phyloP scores from a whole-genome alignment of 2,113 vertebrate species.

The Strigops habroptila region DNA sequence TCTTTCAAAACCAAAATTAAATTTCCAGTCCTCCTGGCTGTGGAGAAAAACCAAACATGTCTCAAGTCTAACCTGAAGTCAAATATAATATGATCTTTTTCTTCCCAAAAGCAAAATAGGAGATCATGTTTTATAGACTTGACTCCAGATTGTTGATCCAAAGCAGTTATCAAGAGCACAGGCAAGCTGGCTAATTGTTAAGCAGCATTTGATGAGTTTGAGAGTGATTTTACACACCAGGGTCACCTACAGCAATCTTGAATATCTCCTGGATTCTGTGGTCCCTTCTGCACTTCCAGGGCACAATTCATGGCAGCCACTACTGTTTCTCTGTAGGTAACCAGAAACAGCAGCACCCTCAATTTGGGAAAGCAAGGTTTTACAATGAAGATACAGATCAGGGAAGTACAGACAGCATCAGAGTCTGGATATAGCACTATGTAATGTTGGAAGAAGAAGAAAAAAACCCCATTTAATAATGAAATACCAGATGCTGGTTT shows the following conservation, averaged over 20 bases:
- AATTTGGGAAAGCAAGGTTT: background rate
- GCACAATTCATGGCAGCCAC: background rate
- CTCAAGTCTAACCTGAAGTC: background rate
- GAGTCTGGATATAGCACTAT: background rate
- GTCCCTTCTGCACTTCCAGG: background rate
- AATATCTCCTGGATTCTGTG: background rate
- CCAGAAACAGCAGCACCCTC: background rate
- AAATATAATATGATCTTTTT: background rate
- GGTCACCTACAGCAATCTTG: background rate
- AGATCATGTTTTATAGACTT: background rate
- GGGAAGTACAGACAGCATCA: background rate
- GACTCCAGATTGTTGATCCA: background rate
- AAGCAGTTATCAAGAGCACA: background rate
- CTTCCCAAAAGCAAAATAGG: background rate
- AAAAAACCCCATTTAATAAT: background rate
- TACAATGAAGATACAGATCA: background rate
- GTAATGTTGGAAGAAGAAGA: background rate
- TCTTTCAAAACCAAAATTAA: slow-evolving; percentile 10
- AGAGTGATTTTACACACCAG: background rate
- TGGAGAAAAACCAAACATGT: background rate
- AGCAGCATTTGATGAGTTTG: background rate
- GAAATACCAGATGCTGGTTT: background rate
- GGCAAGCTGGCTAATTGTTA: background rate
- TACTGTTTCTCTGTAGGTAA: background rate
- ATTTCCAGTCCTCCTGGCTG: slow-evolving; percentile 5